These are phyloP conservation scores for Eolophus roseicapilla DNA, from an alignment of 2,113 vertebrate genomes.

Conservation along the genomic window DNA sequence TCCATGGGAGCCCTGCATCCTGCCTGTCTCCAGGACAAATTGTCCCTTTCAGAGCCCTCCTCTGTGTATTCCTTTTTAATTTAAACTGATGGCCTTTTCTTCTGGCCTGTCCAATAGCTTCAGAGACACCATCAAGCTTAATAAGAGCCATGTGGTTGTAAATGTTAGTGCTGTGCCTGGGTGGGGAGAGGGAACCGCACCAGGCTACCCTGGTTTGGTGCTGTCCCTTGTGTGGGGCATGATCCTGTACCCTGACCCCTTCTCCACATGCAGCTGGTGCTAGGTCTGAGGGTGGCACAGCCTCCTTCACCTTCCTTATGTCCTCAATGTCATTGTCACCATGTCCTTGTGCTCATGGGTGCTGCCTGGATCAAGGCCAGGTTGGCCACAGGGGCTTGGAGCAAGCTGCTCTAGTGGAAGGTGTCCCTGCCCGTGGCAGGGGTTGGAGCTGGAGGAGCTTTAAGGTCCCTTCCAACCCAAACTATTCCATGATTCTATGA, in stretches of 20 bases:
- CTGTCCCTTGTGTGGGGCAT: fast-evolving
- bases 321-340: not conserved
- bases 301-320: fast-evolving
- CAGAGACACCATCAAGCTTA: constrained; percentile 45
- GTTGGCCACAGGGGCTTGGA: not conserved
- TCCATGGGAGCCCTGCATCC: not conserved
- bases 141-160: not conserved
- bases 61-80: not conserved
- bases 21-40: not conserved
- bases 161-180: not conserved
- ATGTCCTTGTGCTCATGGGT: not conserved
- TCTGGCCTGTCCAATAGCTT: constrained; percentile 17
- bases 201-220: not conserved
- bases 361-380: not conserved
- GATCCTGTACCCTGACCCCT: fast-evolving
- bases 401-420: not conserved
- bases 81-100: constrained; percentile 45
- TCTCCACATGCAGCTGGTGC: fast-evolving
- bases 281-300: fast-evolving
- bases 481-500: not conserved
- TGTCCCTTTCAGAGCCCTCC: not conserved
- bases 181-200: not conserved
- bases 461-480: not conserved
- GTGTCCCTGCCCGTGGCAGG: not conserved
- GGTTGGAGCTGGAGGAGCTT: not conserved